Base-by-base conservation (phyloP, 2,113 vertebrate species). In the Chionis minor region DNA sequence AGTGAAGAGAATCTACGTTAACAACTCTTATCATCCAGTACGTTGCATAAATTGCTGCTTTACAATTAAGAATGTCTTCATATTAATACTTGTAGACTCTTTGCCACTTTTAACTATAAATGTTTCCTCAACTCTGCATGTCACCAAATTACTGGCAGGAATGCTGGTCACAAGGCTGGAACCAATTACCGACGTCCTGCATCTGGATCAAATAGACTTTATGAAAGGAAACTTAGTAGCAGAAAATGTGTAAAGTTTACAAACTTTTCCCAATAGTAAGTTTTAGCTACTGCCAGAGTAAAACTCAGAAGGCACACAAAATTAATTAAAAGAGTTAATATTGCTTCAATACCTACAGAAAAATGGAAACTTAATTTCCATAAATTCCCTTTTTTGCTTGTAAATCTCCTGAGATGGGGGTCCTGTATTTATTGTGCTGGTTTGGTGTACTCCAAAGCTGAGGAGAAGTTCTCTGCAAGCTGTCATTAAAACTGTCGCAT, bases 171-270 rank as follows among this genome's bases (percentile, higher is more conserved):
- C 3, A 71, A 22, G 84, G 81, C 87, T 87, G 85, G 91, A 62
- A 85, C 15, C 73, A 56, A 78, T 92, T 84, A 70, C 4, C 3
- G 65, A 15, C 79, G 20, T 52, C 30, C 35, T 86, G 52, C 61
- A 94, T 81, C 67, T 96, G 90, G 90, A 90, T 70, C 52, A 7
- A 88, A 66, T 81, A 35, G 78, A 75, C 24, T 77, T 77, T 83
- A 40, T 32, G 63, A 77, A 81, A 52, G 88, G 72, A 63, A 93
- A 94, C 70, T 63, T 19, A 9, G 59, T 73, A 97, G 86, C 55
- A 72, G 73, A 81, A 72, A 96, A 63, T 40, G 30, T 94, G 83
- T 69, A 54, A 92, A 95, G 78, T 79, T 95, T 81, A 66, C 88
- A 96, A 90, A 96, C 47, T 66, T 35, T 5, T 56, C 21, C 26